phyloP scores from a whole-genome alignment of 1,140 invertebrate species.

The Drosophila pandora region DNA sequence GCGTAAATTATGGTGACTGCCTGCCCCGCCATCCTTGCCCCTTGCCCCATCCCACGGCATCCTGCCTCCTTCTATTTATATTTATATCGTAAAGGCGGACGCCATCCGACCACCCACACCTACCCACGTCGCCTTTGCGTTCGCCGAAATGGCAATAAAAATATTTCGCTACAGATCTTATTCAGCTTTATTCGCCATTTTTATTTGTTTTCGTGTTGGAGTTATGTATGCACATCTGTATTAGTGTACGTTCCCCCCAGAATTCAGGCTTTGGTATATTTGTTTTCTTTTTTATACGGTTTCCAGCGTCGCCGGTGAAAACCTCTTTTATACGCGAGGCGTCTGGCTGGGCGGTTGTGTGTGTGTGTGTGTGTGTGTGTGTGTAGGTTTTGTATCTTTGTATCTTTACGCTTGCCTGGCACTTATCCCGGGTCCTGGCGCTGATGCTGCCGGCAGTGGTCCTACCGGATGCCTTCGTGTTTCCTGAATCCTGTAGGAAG shows the following conservation, averaged over 20 bases:
- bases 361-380: not conserved
- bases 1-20: conserved; percentile 75
- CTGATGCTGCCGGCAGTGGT: conserved; percentile 17
- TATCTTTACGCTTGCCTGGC: conserved; percentile 70
- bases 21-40: conserved; percentile 4
- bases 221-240: conserved; percentile 45
- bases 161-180: conserved; percentile 82
- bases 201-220: conserved; percentile 72
- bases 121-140: conserved; percentile 39
- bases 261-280: conserved; percentile 57
- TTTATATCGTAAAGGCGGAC: conserved; percentile 54
- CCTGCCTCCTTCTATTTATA: conserved; percentile 35
- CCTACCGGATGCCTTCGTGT: conserved; percentile 22
- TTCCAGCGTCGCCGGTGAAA: conserved; percentile 50
- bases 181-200: conserved; percentile 82
- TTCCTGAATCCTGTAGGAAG: conserved; percentile 28
- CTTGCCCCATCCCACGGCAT: not conserved
- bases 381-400: conserved; percentile 34
- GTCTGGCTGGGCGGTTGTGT: too few species aligned
- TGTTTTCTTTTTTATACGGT: conserved; percentile 49
- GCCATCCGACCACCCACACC: conserved; percentile 1
- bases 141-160: conserved; percentile 80
- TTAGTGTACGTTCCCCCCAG: conserved; percentile 14
- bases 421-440: conserved; percentile 42
- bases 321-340: conserved; percentile 61